A percentile compares a stretch with the other conserved stretches of the same genome.
phyloP scores from a whole-genome alignment of 2,797 vertebrate genomes.

The Tokudaia tokunoshimensis region DNA sequence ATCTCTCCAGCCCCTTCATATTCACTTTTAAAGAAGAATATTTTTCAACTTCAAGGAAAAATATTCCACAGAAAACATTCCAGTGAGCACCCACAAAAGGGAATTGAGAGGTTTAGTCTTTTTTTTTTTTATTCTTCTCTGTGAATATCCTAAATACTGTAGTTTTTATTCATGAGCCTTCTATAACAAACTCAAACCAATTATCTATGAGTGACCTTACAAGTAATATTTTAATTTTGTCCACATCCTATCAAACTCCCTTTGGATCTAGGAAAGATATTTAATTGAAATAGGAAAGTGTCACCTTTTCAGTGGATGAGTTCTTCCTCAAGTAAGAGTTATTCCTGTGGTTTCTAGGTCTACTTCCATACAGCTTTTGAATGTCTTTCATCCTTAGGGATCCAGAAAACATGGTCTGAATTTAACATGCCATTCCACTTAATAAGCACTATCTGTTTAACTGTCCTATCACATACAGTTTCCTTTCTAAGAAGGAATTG shows the following conservation, averaged over 20 bases:
- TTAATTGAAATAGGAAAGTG: constrained; percentile 80
- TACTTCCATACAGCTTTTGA: constrained; percentile 56
- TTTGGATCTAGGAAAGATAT: constrained; percentile 73
- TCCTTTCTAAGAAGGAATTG: constrained; percentile 40
- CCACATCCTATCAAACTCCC: constrained; percentile 73
- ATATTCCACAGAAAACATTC: constrained; percentile 40
- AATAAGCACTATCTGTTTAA: neutral
- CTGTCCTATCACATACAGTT: neutral
- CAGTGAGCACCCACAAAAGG: neutral
- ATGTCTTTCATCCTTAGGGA: constrained; percentile 42
- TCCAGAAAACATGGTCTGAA: neutral
- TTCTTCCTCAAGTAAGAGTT: constrained; percentile 57
- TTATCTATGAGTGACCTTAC: constrained; percentile 76
- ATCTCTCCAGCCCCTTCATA: too few species aligned
- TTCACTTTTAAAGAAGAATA: constrained; percentile 48
- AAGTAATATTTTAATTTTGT: constrained; percentile 72
- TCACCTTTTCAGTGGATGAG: constrained; percentile 72
- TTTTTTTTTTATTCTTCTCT: constrained; percentile 57
- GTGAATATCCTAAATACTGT: constrained; percentile 57
- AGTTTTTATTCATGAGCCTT: constrained; percentile 54
- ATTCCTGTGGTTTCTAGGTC: constrained; percentile 4
- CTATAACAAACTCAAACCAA: constrained; percentile 74
- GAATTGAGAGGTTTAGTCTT: neutral
- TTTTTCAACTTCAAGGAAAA: constrained; percentile 32
- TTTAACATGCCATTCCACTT: neutral